Evolutionary conservation across 2,797 vertebrate genomes (phyloP).

Genomic region (Acrossocheilus fasciatus): DNA sequence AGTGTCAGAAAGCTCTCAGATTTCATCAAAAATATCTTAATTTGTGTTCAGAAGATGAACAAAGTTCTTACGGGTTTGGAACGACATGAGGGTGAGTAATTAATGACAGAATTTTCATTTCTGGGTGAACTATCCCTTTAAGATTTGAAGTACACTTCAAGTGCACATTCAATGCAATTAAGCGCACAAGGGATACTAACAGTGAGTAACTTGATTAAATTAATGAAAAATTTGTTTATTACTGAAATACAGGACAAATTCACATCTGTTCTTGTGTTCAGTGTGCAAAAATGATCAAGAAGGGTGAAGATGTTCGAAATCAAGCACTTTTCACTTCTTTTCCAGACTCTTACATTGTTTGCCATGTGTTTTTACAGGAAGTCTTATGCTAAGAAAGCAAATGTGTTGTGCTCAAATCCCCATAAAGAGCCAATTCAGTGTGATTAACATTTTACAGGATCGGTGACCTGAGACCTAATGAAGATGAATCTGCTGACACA

Average conservation of each 20-base stretch:
- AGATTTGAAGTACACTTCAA: neutral
- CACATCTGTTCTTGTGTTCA: neutral
- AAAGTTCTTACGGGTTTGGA: no score
- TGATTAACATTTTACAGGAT: conserved; percentile 36
- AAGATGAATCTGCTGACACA: neutral
- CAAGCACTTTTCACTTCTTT: conserved; percentile 4
- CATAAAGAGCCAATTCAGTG: neutral
- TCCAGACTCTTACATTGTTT: neutral
- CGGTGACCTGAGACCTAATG: conserved; percentile 31
- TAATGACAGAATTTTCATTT: no score
- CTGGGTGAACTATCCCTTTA: neutral
- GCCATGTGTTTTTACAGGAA: neutral
- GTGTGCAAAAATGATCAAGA: neutral
- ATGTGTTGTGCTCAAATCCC: conserved; percentile 8
- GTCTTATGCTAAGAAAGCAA: conserved; percentile 29
- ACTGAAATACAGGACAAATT: neutral
- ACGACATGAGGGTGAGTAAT: no score
- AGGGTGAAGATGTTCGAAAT: neutral
- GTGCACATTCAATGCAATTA: neutral
- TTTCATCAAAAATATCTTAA: no score
- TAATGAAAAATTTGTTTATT: neutral
- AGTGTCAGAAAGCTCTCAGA: no score
- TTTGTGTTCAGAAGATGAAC: no score
- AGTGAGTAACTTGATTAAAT: neutral
- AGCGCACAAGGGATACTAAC: neutral